phyloP scores from a whole-genome alignment of 2,888 invertebrate genomes.

The Dioctria linearis region DNA sequence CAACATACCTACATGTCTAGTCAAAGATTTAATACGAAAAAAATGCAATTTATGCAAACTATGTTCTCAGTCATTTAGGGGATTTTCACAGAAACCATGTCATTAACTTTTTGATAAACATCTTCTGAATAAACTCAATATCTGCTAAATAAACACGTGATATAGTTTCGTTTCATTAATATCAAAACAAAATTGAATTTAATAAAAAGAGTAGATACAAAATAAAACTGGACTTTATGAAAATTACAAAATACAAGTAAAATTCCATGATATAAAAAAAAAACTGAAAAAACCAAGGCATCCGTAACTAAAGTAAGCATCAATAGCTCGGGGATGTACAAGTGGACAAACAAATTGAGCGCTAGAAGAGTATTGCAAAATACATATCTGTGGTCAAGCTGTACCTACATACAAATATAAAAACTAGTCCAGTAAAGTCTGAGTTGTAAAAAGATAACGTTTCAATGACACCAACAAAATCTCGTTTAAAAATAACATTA shows the following conservation, averaged over 20 bases:
- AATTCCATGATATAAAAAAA: background rate
- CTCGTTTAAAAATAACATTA: background rate
- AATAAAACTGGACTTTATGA: too few relatives aligned
- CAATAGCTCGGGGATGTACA: slow-evolving; percentile 26
- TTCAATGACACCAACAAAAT: slow-evolving; percentile 5
- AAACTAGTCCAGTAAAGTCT: slow-evolving; percentile 18
- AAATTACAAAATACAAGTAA: background rate
- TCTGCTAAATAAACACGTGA: too few relatives aligned
- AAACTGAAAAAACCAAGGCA: background rate
- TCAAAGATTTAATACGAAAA: too few relatives aligned
- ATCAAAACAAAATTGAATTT: too few relatives aligned
- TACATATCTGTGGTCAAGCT: slow-evolving; percentile 13
- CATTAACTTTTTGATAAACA: too few relatives aligned
- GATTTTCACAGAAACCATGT: too few relatives aligned
- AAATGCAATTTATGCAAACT: too few relatives aligned
- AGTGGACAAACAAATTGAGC: slow-evolving; percentile 18
- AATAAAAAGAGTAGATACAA: too few relatives aligned
- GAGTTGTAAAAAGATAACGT: slow-evolving; percentile 5
- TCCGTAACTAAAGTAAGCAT: background rate
- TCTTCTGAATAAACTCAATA: too few relatives aligned
- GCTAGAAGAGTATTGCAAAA: background rate
- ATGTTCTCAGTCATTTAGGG: too few relatives aligned
- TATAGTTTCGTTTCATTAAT: too few relatives aligned
- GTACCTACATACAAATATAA: slow-evolving; percentile 9
- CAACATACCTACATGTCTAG: too few relatives aligned